Evolutionary conservation across 2,888 invertebrate genomes (phyloP).

Genomic region (Pseudococcus jackbeardsleyi): DNA sequence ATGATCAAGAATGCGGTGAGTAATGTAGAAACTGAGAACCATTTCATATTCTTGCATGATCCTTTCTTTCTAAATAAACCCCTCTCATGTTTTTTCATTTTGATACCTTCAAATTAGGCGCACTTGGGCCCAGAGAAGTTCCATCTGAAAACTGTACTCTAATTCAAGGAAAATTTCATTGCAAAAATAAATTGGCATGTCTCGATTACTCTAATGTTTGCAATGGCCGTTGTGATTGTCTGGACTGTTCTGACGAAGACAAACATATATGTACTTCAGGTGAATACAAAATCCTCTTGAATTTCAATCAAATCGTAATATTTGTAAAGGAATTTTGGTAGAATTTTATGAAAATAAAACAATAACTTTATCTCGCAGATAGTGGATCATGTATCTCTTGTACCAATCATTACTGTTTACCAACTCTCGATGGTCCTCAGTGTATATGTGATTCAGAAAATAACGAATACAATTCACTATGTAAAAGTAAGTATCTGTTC

Average conservation of each 20-base stretch:
- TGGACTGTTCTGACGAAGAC: not conserved
- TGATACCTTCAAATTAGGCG: not conserved
- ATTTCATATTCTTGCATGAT: too few species aligned
- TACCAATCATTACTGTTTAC: not conserved
- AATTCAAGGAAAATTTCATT: not conserved
- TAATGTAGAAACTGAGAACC: not conserved
- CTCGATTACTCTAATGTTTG: not conserved
- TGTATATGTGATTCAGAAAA: not conserved
- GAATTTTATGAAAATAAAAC: too few species aligned
- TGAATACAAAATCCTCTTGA: too few species aligned
- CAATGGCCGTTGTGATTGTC: not conserved
- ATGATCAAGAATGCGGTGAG: constrained; percentile 72
- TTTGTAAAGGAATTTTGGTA: too few species aligned
- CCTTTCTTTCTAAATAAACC: too few species aligned
- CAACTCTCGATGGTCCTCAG: not conserved
- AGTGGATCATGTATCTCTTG: too few species aligned
- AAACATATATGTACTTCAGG: too few species aligned
- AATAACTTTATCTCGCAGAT: not conserved
- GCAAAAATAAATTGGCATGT: not conserved
- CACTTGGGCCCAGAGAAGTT: not conserved
- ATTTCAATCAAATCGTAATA: too few species aligned
- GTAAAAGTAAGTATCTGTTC: not conserved
- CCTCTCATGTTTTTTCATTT: too few species aligned
- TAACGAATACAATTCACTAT: not conserved
- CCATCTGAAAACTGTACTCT: not conserved